Conservation (phyloP, 2,888 invertebrate genomes). For the Drosophila nr. perissopoda region DNA sequence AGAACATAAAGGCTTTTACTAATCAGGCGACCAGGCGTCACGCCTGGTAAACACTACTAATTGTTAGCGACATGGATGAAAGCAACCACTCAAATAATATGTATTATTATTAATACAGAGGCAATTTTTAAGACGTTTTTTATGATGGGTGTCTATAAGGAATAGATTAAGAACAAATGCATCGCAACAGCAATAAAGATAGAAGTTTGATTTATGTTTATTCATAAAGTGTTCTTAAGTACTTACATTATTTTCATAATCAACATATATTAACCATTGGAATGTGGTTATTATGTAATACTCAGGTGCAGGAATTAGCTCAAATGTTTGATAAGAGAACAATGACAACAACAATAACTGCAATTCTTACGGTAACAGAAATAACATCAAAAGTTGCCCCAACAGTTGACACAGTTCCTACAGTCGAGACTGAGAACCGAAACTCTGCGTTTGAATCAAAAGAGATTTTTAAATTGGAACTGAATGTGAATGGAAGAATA, state of each 20-base stretch:
- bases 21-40: conserved; percentile 10
- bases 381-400: background rate
- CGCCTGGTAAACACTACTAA: background rate
- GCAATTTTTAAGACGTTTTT: background rate
- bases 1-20: background rate
- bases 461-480: background rate
- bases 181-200: background rate
- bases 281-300: background rate
- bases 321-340: background rate
- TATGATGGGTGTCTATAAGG: background rate
- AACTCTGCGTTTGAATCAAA: background rate
- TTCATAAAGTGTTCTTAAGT: background rate
- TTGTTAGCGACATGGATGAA: conserved; percentile 4
- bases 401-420: background rate
- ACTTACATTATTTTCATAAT: background rate
- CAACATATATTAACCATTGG: background rate
- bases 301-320: no score
- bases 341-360: background rate
- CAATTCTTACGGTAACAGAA: background rate
- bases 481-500: background rate
- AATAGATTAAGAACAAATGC: background rate
- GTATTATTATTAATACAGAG: background rate
- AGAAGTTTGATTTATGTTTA: background rate
- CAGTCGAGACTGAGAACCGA: background rate
- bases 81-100: background rate